Conservation (phyloP, 2,113 vertebrate species). For the Mormoops blainvillei region DNA sequence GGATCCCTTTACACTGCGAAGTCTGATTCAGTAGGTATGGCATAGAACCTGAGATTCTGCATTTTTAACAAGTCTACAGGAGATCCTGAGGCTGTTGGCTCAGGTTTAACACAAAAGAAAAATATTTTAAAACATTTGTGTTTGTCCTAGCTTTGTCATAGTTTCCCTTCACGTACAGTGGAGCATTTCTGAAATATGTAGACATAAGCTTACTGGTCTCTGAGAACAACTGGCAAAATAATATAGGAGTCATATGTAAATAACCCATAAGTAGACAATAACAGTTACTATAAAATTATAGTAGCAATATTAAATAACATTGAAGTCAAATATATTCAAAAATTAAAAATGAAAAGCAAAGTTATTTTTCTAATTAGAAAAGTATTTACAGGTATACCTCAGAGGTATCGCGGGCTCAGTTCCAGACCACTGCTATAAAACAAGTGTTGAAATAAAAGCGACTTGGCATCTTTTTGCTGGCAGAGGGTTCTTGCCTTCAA, state of each 20-base stretch:
- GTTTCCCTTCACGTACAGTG: not conserved
- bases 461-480: not conserved
- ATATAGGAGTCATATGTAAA: not conserved
- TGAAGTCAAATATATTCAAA: not conserved
- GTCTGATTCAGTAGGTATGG: not conserved
- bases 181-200: not conserved
- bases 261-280: not conserved
- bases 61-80: not conserved
- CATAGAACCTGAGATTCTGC: not conserved
- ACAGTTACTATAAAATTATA: not conserved
- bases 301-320: not conserved
- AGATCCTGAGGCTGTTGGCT: not conserved
- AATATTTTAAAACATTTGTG: not conserved
- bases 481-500: not conserved
- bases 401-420: not conserved
- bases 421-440: not conserved
- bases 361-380: not conserved
- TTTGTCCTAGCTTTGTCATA: not conserved
- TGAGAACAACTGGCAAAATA: not conserved
- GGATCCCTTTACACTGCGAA: not conserved
- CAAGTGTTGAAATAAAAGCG: not conserved
- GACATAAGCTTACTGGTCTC: not conserved
- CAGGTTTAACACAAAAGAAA: not conserved
- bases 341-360: not conserved
- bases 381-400: slow-evolving; percentile 31